These are phyloP conservation scores for Resseliella maxima DNA, from an alignment of 2,888 invertebrate genomes.

Conservation along the genomic window DNA sequence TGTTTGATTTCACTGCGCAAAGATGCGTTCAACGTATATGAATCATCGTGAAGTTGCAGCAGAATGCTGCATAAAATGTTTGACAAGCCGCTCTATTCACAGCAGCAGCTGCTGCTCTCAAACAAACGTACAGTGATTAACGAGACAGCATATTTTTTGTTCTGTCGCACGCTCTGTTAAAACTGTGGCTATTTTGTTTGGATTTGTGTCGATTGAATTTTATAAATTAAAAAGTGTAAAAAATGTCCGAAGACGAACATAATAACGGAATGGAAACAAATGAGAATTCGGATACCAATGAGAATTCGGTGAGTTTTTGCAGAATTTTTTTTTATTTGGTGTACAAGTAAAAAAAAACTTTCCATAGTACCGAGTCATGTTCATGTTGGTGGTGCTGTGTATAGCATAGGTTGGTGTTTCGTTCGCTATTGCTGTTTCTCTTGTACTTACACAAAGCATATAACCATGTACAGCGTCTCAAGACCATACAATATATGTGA, in stretches of 20 bases:
- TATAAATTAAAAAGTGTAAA: not conserved
- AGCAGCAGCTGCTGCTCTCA: not conserved
- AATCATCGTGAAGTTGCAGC: not conserved
- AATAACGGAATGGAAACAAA: not conserved
- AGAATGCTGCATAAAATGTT: not conserved
- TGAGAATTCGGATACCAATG: conserved; percentile 25
- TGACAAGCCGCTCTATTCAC: conserved; percentile 33
- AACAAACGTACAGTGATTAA: conserved; percentile 25
- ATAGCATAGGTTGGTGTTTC: not conserved
- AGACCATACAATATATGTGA: not conserved
- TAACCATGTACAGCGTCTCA: not conserved
- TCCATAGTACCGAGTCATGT: not conserved
- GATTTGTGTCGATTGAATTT: not conserved
- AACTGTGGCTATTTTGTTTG: not conserved
- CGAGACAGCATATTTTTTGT: not conserved
- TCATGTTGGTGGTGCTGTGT: not conserved
- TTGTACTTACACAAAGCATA: not conserved
- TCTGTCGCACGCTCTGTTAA: conserved; percentile 22
- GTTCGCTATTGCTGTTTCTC: too few species aligned
- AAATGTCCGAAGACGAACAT: conserved; percentile 14
- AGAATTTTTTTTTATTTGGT: not conserved
- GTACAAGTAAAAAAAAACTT: not conserved
- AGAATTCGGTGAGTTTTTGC: conserved; percentile 6
- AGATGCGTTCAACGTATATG: not conserved
- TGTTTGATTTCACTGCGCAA: not conserved